Base-by-base conservation (phyloP, 2,797 vertebrate species). In the Hemitrygon akajei region DNA sequence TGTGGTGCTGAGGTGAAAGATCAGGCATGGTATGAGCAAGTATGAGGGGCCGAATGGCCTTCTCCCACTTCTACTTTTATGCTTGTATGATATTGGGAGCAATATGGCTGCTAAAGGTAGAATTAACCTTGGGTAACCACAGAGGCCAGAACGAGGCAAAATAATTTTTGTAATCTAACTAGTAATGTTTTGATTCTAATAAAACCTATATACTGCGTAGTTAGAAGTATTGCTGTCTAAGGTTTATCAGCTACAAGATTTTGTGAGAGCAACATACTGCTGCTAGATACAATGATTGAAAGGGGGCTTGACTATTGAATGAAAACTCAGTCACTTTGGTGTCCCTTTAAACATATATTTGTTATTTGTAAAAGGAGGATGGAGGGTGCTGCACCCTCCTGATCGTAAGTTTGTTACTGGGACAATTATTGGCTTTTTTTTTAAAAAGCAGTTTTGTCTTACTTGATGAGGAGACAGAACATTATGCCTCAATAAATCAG, bases 101-200 rank as follows among this genome's bases (percentile, higher is more conserved):
- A 11, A 69, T 9, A 69, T 18, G 18, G 66, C 66, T 69, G 14
- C 66, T 20, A 12, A 69, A 16, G 66, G 14, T 69, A 16, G 66
- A 20, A 69, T 14, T 20, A 69, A 69, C 66, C 3, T 14, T 12
- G 18, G 66, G 18, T 69, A 69, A 11, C 66, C 66, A 69, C 66
- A 12, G 14, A 20, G 66, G 10, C 66, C 66, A 69, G 3, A 20
- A 69, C 16, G 12, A 69, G 66, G 66, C 25, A 86, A 86, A 86
- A n/a, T 86, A 56, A 56, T 56, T 58, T 60, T 86, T 58, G 25
- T 86, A 25, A 60, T 86, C 22, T 56, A 40, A 87, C 58, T 18
- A 87, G 16, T 87, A 87, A 34, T 87, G n/a, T 34, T 87, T 63
- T 34, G 84, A 63, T 63, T 87, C 58, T 87, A 87, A 47, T 66